phyloP scores from a whole-genome alignment of 2,113 vertebrate species.

The Mastomys natalensis region DNA sequence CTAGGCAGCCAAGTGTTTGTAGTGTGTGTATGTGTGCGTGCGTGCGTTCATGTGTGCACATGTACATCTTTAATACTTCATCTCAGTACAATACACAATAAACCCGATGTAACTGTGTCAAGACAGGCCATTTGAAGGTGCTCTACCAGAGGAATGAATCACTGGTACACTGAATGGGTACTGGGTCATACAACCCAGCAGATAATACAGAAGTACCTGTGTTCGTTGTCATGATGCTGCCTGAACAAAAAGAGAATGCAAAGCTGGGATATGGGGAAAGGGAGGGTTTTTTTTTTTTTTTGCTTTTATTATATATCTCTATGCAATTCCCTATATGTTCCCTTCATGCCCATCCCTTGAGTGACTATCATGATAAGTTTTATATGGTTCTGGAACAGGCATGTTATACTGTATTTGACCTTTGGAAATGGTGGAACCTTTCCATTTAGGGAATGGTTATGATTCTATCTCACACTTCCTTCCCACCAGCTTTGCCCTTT shows the following conservation, averaged over 20 bases:
- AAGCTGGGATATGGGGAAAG: neutral
- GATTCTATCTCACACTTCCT: conserved; percentile 52
- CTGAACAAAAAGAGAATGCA: conserved; percentile 5
- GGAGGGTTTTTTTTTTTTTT: neutral
- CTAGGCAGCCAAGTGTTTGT: neutral
- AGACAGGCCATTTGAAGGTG: neutral
- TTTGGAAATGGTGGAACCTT: conserved; percentile 61
- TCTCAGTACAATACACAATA: neutral
- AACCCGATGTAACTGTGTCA: neutral
- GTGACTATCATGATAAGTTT: neutral
- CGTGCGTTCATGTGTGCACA: too few relatives aligned
- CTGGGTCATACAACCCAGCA: neutral
- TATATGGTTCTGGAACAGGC: conserved; percentile 41
- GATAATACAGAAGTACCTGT: neutral
- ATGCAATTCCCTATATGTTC: too few relatives aligned
- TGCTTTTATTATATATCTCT: conserved; percentile 5
- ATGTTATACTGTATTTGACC: conserved; percentile 55
- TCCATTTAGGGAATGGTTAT: conserved; percentile 72
- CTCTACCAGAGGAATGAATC: neutral
- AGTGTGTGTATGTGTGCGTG: neutral
- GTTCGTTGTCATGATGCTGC: neutral
- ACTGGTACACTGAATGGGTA: neutral
- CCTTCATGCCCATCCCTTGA: neutral
- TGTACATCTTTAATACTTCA: neutral
- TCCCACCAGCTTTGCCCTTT: conserved; percentile 62